Conservation (phyloP, 2,113 vertebrate species). For the Pachycephala philippinensis region DNA sequence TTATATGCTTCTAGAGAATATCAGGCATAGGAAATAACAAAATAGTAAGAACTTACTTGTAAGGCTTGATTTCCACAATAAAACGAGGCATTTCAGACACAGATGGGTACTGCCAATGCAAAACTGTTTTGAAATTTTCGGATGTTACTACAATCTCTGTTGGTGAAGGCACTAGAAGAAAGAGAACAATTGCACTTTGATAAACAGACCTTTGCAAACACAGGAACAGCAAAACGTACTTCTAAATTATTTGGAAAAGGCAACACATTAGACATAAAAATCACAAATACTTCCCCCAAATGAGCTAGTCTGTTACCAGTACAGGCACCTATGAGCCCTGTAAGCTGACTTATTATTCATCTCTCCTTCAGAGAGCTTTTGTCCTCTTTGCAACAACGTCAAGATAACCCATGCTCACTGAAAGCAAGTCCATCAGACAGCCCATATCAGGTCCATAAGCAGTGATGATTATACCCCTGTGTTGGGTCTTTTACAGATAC, state of each 20-base stretch:
- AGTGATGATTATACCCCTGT: neutral
- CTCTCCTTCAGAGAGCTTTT: neutral
- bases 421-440: neutral
- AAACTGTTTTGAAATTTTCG: conserved; percentile 28
- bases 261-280: neutral
- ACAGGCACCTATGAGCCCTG: neutral
- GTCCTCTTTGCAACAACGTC: neutral
- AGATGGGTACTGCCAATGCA: conserved; percentile 59
- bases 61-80: conserved; percentile 56
- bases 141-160: conserved; percentile 2
- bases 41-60: conserved; percentile 59
- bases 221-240: neutral
- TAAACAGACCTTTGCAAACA: neutral
- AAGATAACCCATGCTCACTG: neutral
- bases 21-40: neutral
- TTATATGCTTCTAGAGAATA: neutral
- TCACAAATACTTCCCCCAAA: neutral
- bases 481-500: neutral
- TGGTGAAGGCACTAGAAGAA: conserved; percentile 66
- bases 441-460: neutral
- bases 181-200: neutral
- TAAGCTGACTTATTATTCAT: neutral
- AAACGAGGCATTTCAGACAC: conserved; percentile 28
- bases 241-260: neutral
- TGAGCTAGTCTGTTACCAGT: neutral